These are phyloP conservation scores for Equus quagga DNA, from an alignment of 2,113 vertebrate species.

Conservation along the genomic window DNA sequence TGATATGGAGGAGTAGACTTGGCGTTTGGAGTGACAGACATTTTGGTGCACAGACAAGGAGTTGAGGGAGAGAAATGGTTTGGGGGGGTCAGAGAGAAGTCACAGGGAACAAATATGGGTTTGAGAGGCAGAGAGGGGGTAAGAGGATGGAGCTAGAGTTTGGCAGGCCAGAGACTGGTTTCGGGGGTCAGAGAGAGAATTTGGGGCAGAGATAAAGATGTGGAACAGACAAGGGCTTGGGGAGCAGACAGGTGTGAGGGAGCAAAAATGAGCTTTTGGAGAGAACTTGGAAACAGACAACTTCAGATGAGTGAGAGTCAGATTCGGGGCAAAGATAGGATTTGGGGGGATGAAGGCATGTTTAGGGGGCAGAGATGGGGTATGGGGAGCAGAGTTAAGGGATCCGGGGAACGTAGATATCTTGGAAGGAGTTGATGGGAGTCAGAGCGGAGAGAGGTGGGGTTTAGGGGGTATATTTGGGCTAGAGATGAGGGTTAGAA, in stretches of 20 bases:
- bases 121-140: neutral
- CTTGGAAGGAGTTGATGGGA: neutral
- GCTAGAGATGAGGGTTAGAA: neutral
- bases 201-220: neutral
- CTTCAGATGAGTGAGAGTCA: neutral
- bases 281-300: neutral
- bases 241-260: neutral
- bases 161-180: neutral
- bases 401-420: neutral
- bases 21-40: neutral
- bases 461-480: neutral
- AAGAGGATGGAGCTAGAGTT: conserved; percentile 9
- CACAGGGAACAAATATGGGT: neutral
- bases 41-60: neutral
- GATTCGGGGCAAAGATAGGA: conserved; percentile 6
- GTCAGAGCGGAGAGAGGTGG: neutral
- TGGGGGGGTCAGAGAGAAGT: conserved; percentile 27
- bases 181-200: neutral
- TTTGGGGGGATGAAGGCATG: neutral
- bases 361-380: neutral
- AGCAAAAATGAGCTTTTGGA: neutral
- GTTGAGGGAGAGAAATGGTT: neutral
- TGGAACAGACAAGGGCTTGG: neutral
- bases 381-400: neutral
- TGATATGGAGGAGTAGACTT: neutral